Conservation (phyloP, 23 tunicate species). For the Phallusia fumigata region DNA sequence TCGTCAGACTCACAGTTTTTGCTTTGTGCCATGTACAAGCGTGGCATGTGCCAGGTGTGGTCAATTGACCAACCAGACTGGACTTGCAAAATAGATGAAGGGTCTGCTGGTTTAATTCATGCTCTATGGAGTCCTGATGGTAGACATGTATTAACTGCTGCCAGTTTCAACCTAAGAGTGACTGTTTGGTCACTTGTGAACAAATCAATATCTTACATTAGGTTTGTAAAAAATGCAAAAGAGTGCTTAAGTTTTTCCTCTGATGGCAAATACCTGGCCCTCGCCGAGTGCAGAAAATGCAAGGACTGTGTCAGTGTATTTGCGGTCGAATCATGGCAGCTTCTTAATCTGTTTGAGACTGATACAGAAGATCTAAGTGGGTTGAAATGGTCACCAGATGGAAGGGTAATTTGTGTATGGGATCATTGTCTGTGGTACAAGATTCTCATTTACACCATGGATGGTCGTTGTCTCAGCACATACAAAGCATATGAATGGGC, state of each 20-base stretch:
- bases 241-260: conserved; percentile 84
- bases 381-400: conserved; percentile 91
- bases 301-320: conserved; percentile 82
- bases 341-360: conserved; percentile 79
- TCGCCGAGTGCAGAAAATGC: conserved; percentile 86
- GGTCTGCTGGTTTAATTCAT: conserved; percentile 82
- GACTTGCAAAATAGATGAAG: conserved; percentile 98
- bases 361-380: conserved; percentile 86
- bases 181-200: conserved; percentile 96
- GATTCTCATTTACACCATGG: conserved; percentile 80
- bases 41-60: conserved; percentile 91
- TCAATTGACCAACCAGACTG: conserved; percentile 97
- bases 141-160: conserved; percentile 83
- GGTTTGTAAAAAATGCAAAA: conserved; percentile 84
- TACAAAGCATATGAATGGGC: conserved; percentile 96
- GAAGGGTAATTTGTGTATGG: conserved; percentile 84
- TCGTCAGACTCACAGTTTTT: conserved; percentile 89
- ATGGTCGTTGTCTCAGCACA: conserved; percentile 79
- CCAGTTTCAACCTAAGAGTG: conserved; percentile 81
- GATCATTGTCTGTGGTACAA: conserved; percentile 95
- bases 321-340: conserved; percentile 88
- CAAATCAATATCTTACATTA: conserved; percentile 90
- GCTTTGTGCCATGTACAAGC: conserved; percentile 83
- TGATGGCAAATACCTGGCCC: conserved; percentile 84
- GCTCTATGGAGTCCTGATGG: conserved; percentile 98